Conservation (phyloP, 2,888 invertebrate genomes). For the Drosophila tanythrix region DNA sequence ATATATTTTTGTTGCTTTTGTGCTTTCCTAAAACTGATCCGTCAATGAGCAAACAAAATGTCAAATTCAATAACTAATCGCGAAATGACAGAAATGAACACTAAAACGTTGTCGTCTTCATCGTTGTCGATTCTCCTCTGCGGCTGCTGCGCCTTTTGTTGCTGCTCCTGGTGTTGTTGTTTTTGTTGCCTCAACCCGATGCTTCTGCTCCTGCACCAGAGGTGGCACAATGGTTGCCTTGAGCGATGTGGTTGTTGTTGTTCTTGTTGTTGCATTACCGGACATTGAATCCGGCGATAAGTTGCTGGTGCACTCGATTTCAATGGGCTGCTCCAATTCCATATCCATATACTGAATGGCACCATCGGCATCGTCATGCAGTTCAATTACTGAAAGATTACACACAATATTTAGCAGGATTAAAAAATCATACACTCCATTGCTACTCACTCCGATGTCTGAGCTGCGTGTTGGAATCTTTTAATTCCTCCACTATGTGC, state of each 20-base stretch:
- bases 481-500: constrained; percentile 32
- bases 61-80: constrained; percentile 21
- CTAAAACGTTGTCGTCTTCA: constrained; percentile 21
- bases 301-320: constrained; percentile 64
- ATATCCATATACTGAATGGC: constrained; percentile 74
- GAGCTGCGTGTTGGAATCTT: constrained; percentile 30
- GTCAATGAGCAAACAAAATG: constrained; percentile 12
- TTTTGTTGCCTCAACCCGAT: constrained; percentile 22
- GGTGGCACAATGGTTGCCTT: constrained; percentile 46
- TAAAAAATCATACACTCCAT: no score
- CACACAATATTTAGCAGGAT: background rate
- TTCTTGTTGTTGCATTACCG: constrained; percentile 22
- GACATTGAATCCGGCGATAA: constrained; percentile 46
- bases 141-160: background rate
- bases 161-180: constrained; percentile 12
- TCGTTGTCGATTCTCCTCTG: constrained; percentile 8
- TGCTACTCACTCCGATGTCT: constrained; percentile 59
- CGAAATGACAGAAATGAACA: constrained; percentile 20
- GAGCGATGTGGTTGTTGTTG: constrained; percentile 41
- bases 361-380: constrained; percentile 59
- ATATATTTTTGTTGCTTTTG: constrained; percentile 31
- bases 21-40: constrained; percentile 42
- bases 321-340: constrained; percentile 71
- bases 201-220: constrained; percentile 24
- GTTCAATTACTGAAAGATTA: constrained; percentile 60